These are phyloP conservation scores for Urocolius indicus DNA, from an alignment of 2,113 vertebrate species.

Conservation along the genomic window DNA sequence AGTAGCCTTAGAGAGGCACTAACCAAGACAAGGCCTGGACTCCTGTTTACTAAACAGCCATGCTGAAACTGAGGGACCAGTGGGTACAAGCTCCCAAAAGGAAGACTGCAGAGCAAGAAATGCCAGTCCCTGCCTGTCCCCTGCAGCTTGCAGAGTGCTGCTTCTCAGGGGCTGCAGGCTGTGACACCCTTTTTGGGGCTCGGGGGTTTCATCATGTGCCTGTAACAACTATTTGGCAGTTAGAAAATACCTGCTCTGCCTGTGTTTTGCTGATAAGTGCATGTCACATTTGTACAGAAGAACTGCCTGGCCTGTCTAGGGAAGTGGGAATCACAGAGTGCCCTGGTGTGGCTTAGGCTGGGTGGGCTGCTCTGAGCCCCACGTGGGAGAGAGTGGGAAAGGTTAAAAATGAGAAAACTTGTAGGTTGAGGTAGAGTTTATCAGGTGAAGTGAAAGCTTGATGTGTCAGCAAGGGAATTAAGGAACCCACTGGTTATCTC, in stretches of 20 bases:
- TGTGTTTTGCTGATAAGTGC: neutral
- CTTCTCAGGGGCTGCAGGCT: neutral
- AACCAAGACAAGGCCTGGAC: neutral
- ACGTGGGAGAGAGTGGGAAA: neutral
- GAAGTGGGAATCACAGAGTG: neutral
- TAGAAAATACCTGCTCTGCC: neutral
- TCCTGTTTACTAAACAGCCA: neutral
- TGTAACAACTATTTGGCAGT: neutral
- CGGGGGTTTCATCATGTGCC: neutral
- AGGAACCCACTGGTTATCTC: neutral
- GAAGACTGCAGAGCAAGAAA: conserved; percentile 1
- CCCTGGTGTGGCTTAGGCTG: neutral
- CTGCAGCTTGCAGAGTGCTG: neutral
- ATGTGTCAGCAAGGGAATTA: neutral
- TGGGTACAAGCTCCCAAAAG: neutral
- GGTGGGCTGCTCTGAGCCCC: neutral
- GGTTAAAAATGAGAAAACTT: neutral
- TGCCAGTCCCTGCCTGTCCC: neutral
- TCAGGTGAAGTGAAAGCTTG: neutral
- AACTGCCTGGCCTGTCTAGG: neutral
- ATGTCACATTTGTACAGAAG: neutral
- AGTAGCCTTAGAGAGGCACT: neutral
- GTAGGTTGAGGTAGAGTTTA: neutral
- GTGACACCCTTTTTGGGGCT: neutral
- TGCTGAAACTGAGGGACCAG: conserved; percentile 9